Conservation (phyloP, 1,140 invertebrate genomes). For the Bombus affinis region DNA sequence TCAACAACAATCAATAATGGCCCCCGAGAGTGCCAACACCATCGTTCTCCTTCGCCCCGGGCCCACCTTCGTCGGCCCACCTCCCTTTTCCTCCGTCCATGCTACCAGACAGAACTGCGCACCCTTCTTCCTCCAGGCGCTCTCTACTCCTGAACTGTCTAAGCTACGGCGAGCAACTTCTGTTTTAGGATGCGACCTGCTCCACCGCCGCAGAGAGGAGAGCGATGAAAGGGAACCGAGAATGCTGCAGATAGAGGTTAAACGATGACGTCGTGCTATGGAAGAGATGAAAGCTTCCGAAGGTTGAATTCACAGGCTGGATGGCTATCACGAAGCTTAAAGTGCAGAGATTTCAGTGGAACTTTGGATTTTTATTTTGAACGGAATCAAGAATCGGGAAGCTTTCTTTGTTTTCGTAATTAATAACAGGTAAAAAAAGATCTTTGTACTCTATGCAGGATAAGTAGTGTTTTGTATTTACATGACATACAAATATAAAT, state of each 20-base stretch:
- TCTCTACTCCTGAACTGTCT: neutral
- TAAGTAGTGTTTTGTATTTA: too few relatives aligned
- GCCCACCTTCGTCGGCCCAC: conserved; percentile 12
- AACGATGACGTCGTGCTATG: neutral
- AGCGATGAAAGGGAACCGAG: neutral
- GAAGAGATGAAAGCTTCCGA: neutral
- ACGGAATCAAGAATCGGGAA: too few relatives aligned
- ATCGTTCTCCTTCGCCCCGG: conserved; percentile 34
- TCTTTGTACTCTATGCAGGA: too few relatives aligned
- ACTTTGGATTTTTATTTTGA: too few relatives aligned
- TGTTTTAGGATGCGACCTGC: conserved; percentile 22
- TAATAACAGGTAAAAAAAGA: too few relatives aligned
- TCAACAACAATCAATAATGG: conserved; percentile 82
- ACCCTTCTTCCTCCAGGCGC: conserved; percentile 41
- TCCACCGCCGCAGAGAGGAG: too few relatives aligned
- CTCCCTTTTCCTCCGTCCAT: neutral
- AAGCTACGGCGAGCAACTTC: conserved; percentile 6
- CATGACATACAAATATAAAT: too few relatives aligned
- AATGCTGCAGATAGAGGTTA: neutral
- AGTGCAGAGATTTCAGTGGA: accelerated
- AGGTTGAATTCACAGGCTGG: neutral
- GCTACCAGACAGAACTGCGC: conserved; percentile 34
- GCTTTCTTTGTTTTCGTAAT: too few relatives aligned
- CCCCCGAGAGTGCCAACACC: conserved; percentile 59
- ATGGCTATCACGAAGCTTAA: too few relatives aligned